Conservation (phyloP, 2,797 vertebrate genomes). For the Oreonectes daqikongensis region DNA sequence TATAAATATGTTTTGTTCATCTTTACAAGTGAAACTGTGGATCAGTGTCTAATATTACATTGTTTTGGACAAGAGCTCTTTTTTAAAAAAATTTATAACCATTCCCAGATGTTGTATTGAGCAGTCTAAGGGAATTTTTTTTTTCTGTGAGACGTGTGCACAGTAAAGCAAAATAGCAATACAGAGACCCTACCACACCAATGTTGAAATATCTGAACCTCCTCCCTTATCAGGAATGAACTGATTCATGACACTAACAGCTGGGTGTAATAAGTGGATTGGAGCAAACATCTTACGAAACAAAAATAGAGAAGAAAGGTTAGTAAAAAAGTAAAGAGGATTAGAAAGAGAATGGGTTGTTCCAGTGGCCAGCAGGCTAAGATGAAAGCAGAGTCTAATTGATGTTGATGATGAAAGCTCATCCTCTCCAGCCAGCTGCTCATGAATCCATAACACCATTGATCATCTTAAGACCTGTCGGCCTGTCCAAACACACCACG, state of each 20-base stretch:
- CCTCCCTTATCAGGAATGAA: conserved; percentile 57
- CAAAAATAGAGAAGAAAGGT: conserved; percentile 5
- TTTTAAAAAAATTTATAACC: too few relatives aligned
- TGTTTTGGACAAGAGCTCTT: conserved; percentile 12
- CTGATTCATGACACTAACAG: conserved; percentile 24
- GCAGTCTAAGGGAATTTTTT: conserved; percentile 11
- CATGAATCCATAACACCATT: conserved; percentile 42
- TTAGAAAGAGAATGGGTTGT: conserved; percentile 1
- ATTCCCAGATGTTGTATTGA: conserved; percentile 23
- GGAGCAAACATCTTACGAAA: conserved; percentile 14
- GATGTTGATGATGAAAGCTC: conserved; percentile 56
- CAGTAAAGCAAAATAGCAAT: conserved; percentile 19
- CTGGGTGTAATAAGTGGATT: conserved; percentile 27
- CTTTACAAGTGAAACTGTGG: neutral
- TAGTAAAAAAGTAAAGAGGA: conserved; percentile 2
- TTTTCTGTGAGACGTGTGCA: neutral
- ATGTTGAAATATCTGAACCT: conserved; percentile 35
- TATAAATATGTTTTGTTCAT: neutral
- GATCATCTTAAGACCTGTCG: conserved; percentile 44
- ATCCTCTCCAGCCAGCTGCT: conserved; percentile 40
- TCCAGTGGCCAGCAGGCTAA: conserved; percentile 14
- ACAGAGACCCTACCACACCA: conserved; percentile 11
- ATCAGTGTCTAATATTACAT: neutral
- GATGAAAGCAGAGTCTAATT: conserved; percentile 49
- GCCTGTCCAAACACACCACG: conserved; percentile 52